A percentile compares a stretch with the other conserved stretches of the same genome.
These are phyloP conservation scores for Hyphantria cunea DNA, from an alignment of 1,140 invertebrate genomes.

Conservation along the genomic window DNA sequence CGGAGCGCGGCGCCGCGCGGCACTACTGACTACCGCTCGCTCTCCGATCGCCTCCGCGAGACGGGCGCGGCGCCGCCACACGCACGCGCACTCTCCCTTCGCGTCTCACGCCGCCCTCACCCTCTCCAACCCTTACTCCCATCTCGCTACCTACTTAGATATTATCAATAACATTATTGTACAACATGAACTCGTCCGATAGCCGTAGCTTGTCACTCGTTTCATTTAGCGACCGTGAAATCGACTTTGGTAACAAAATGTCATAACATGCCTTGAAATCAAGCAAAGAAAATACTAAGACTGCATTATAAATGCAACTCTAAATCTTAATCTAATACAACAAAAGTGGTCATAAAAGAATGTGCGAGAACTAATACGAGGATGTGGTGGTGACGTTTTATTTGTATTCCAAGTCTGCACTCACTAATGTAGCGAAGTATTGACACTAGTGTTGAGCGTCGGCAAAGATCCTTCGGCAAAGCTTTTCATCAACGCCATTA, in stretches of 20 bases:
- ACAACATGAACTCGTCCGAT: slow-evolving; percentile 63
- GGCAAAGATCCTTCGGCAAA: too few species aligned
- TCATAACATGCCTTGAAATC: background rate
- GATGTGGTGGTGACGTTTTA: too few species aligned
- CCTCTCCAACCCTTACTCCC: slow-evolving; percentile 56
- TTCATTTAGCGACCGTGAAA: slow-evolving; percentile 45
- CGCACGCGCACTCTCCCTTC: slow-evolving; percentile 52
- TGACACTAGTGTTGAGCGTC: too few species aligned
- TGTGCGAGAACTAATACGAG: too few species aligned
- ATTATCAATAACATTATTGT: slow-evolving; percentile 81
- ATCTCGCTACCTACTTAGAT: slow-evolving; percentile 76
- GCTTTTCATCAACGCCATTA: too few species aligned
- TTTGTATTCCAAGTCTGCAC: too few species aligned
- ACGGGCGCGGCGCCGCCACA: slow-evolving; percentile 61
- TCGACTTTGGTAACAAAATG: slow-evolving; percentile 12
- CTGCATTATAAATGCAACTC: background rate
- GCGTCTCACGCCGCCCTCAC: slow-evolving; percentile 19
- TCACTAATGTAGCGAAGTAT: too few species aligned
- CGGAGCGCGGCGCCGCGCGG: slow-evolving; percentile 59
- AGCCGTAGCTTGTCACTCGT: slow-evolving; percentile 57
- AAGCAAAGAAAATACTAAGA: background rate
- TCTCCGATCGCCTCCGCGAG: slow-evolving; percentile 36
- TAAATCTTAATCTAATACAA: background rate
- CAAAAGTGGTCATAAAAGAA: background rate
- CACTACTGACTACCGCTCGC: slow-evolving; percentile 71